Evolutionary conservation across 2,113 vertebrate genomes (phyloP), one percentile per base, ranked within the genome.

Genomic region (Hiodon tergisus): DNA sequence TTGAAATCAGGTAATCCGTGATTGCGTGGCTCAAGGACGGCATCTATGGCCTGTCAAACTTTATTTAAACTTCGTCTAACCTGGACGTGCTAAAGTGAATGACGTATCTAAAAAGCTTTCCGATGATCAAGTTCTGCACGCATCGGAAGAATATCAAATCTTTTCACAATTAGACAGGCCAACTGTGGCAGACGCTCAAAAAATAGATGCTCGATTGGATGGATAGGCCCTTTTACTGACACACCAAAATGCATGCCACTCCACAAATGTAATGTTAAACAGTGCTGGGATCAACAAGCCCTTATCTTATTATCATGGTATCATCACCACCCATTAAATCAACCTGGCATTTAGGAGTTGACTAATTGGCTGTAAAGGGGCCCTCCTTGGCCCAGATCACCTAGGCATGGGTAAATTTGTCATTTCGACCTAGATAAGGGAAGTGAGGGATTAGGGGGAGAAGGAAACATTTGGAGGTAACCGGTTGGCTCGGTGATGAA

Each of bases 401-500:
- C 67, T 77, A 60, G 76, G 77, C 62, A 66, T 48, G 72, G 17
- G 58, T 62, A 63, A 17, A 78, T 84, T 75, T 72, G 77, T 85
- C 78, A 84, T 67, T 69, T 69, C 74, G 72, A 87, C 80, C 81
- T 78, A 83, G 69, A 86, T 78, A 76, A 87, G 71, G 72, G 83
- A 80, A 82, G 77, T 80, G 78, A 83, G 75, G 84, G 82, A 84
- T 78, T 83, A 83, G 69, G 77, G 83, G 78, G 66, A 70, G 66
- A 74, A 74, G 53, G 74, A 67, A 59, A 74, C 74, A 59, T 81
- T 80, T 82, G 78, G 79, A 79, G 81, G 76, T 81, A 67, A 75
- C 79, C 70, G 80, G 80, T 82, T 83, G 79, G 82, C 69, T 76
- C 69, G 67, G 79, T 86, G 78, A 87, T 87, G 80, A 83, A 85